phyloP scores from a whole-genome alignment of 1,140 invertebrate genomes.

The Hydropsyche tenuis region DNA sequence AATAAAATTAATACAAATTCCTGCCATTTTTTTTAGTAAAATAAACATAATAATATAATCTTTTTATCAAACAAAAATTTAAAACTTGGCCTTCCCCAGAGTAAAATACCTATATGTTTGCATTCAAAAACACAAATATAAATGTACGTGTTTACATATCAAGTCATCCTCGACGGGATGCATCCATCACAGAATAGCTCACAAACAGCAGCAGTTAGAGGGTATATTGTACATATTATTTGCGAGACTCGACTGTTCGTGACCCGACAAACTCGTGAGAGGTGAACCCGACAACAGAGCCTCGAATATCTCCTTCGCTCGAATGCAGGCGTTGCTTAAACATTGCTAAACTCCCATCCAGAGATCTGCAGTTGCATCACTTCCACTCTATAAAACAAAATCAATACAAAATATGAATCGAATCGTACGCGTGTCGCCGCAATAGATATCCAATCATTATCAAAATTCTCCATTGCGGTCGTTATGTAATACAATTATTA shows the following conservation, averaged over 20 bases:
- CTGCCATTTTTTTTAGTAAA: too few species aligned
- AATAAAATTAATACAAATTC: too few species aligned
- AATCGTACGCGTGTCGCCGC: not conserved
- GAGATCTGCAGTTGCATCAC: constrained; percentile 10
- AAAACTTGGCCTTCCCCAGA: too few species aligned
- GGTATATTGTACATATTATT: constrained; percentile 2
- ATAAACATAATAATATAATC: too few species aligned
- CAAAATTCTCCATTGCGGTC: constrained; percentile 31
- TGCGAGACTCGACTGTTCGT: constrained; percentile 10
- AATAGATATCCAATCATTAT: constrained; percentile 2
- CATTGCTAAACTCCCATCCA: constrained; percentile 14
- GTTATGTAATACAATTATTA: constrained; percentile 33
- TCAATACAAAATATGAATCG: not conserved
- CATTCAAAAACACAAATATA: too few species aligned
- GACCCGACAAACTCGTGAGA: constrained; percentile 23
- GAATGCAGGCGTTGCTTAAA: not conserved
- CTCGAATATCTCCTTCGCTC: not conserved
- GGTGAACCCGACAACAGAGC: constrained; percentile 13
- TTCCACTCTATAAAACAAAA: not conserved
- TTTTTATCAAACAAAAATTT: too few species aligned
- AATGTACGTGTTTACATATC: too few species aligned
- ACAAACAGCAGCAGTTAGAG: constrained; percentile 19
- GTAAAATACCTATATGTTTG: too few species aligned
- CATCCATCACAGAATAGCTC: not conserved
- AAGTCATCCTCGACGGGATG: too few species aligned